These are phyloP conservation scores for Odontamblyopus lacepedii DNA, from an alignment of 2,797 vertebrate species.

Conservation along the genomic window DNA sequence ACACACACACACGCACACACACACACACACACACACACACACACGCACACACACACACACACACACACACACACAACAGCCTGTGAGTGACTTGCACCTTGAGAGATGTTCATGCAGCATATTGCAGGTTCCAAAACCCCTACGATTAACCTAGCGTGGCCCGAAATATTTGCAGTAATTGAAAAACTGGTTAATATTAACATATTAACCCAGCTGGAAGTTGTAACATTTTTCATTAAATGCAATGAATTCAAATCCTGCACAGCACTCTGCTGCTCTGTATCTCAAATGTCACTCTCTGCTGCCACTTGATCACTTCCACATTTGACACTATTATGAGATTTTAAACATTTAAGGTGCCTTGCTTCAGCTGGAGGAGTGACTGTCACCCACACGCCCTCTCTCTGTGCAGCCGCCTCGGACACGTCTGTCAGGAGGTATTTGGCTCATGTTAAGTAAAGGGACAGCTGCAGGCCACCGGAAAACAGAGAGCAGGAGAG, in stretches of 20 bases:
- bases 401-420: conserved; percentile 58
- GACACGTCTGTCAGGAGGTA: conserved; percentile 70
- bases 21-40: too few relatives aligned
- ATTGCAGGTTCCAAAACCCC: too few relatives aligned
- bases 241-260: not conserved
- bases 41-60: too few relatives aligned
- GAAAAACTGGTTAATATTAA: too few relatives aligned
- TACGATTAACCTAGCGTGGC: too few relatives aligned
- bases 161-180: too few relatives aligned
- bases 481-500: conserved; percentile 61
- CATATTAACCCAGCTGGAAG: not conserved
- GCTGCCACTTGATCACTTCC: not conserved
- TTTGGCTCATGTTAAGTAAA: conserved; percentile 73
- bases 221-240: not conserved
- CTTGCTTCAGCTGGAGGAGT: conserved; percentile 50
- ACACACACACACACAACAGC: too few relatives aligned
- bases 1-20: too few relatives aligned
- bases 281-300: not conserved
- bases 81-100: too few relatives aligned
- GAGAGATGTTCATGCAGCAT: too few relatives aligned
- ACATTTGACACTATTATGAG: not conserved
- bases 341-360: conserved; percentile 38
- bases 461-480: conserved; percentile 70
- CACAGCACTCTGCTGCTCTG: not conserved
- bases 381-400: conserved; percentile 68